These are phyloP conservation scores for Apantesis nais DNA, from an alignment of 2,888 invertebrate genomes.

Conservation along the genomic window DNA sequence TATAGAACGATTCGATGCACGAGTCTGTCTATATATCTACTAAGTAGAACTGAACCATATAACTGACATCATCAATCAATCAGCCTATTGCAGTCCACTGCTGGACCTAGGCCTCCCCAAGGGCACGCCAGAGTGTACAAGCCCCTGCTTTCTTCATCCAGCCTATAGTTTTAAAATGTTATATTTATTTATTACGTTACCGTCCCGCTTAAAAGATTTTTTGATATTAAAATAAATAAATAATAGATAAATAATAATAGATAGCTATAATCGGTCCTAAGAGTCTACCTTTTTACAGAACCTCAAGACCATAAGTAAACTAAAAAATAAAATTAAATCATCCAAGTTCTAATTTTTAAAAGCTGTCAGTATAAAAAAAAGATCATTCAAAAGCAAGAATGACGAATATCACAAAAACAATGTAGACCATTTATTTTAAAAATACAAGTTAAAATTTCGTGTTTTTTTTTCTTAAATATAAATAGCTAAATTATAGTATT, in stretches of 20 bases:
- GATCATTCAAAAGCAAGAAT: conserved; percentile 49
- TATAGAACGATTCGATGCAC: too few relatives aligned
- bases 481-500: conserved; percentile 24
- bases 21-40: too few relatives aligned
- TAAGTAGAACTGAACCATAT: too few relatives aligned
- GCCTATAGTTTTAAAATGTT: too few relatives aligned
- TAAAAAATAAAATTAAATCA: neutral
- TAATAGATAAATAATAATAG: neutral
- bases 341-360: conserved; percentile 58
- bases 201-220: neutral
- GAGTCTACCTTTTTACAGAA: conserved; percentile 12
- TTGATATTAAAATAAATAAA: neutral
- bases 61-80: too few relatives aligned
- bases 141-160: too few relatives aligned
- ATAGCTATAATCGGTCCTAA: neutral
- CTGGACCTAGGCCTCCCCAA: too few relatives aligned
- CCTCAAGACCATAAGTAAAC: conserved; percentile 9
- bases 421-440: conserved; percentile 54
- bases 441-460: conserved; percentile 52
- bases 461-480: conserved; percentile 40
- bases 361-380: conserved; percentile 50
- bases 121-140: too few relatives aligned
- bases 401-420: conserved; percentile 58
- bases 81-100: too few relatives aligned
- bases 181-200: neutral